Evolutionary conservation across 2,797 vertebrate species (phyloP).

Genomic region (Nannoperca australis): DNA sequence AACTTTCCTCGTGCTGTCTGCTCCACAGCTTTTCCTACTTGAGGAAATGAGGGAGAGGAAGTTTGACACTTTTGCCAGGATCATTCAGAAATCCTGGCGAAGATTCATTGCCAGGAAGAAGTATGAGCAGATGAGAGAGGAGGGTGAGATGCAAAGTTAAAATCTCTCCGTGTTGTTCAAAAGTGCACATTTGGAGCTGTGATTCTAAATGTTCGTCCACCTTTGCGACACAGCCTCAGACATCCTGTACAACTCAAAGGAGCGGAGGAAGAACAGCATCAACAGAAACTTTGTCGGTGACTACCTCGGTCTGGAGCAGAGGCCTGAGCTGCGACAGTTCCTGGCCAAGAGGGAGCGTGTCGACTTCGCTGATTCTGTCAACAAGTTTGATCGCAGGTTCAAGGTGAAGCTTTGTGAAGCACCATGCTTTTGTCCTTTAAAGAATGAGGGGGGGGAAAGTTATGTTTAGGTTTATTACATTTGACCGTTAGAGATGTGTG

Average conservation of each 20-base stretch:
- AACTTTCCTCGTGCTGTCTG: background rate
- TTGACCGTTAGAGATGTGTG: background rate
- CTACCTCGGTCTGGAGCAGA: slow-evolving; percentile 96
- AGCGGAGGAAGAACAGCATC: slow-evolving; percentile 95
- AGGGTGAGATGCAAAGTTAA: slow-evolving; percentile 85
- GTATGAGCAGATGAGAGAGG: slow-evolving; percentile 97
- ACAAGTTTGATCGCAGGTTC: slow-evolving; percentile 96
- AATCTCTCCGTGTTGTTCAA: background rate
- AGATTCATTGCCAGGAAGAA: slow-evolving; percentile 90
- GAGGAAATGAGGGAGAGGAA: slow-evolving; percentile 98
- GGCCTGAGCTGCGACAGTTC: slow-evolving; percentile 94
- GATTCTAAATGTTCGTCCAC: slow-evolving; percentile 7
- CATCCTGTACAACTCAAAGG: slow-evolving; percentile 96
- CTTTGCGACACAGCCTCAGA: slow-evolving; percentile 87
- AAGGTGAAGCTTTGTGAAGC: slow-evolving; percentile 85
- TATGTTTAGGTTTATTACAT: background rate
- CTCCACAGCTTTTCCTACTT: slow-evolving; percentile 92
- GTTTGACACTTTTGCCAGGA: slow-evolving; percentile 94
- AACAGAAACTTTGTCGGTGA: slow-evolving; percentile 98
- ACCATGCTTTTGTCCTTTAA: background rate
- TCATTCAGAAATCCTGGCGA: slow-evolving; percentile 96
- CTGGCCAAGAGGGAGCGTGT: slow-evolving; percentile 92
- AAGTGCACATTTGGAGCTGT: background rate
- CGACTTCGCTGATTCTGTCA: slow-evolving; percentile 94
- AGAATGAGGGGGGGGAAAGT: background rate